Percentiles rank a stretch among this genome's conserved stretches.
These are phyloP conservation scores for Ceratosolen fusciceps DNA, from an alignment of 1,140 invertebrate genomes.

Conservation along the genomic window DNA sequence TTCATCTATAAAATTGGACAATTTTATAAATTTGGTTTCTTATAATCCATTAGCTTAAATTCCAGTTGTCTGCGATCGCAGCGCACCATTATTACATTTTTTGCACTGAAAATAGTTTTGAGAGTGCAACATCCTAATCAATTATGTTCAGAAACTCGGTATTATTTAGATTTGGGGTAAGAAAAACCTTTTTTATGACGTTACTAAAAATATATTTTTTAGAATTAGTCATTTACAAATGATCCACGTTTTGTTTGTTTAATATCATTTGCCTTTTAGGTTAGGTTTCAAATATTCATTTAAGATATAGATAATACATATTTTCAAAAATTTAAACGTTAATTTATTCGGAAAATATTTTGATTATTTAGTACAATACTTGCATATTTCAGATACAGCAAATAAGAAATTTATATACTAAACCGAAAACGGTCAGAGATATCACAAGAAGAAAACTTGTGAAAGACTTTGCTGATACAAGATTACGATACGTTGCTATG, in stretches of 20 bases:
- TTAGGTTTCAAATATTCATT: not conserved
- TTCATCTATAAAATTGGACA: slow-evolving; percentile 16
- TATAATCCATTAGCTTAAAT: not conserved
- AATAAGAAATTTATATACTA: slow-evolving; percentile 79
- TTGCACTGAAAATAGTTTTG: not conserved
- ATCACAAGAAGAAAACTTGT: slow-evolving; percentile 82
- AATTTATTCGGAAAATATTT: slow-evolving; percentile 22
- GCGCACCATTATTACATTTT: not conserved
- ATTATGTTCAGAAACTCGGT: slow-evolving; percentile 47
- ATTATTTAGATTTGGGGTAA: slow-evolving; percentile 50
- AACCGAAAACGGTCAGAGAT: slow-evolving; percentile 74
- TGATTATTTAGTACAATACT: not conserved
- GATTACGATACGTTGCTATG: slow-evolving; percentile 82
- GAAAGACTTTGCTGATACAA: slow-evolving; percentile 79
- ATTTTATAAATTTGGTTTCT: not conserved
- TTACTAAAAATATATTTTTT: not conserved
- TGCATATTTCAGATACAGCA: slow-evolving; percentile 73
- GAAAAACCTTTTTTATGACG: not conserved
- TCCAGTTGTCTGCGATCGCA: not conserved
- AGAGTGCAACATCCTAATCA: slow-evolving; percentile 49
- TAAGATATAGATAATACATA: not conserved
- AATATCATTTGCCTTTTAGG: slow-evolving; percentile 12
- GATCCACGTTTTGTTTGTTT: not conserved
- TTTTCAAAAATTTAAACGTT: not conserved
- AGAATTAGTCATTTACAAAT: not conserved